phyloP scores from a whole-genome alignment of 2,113 vertebrate species.

The Cygnus buccinator region DNA sequence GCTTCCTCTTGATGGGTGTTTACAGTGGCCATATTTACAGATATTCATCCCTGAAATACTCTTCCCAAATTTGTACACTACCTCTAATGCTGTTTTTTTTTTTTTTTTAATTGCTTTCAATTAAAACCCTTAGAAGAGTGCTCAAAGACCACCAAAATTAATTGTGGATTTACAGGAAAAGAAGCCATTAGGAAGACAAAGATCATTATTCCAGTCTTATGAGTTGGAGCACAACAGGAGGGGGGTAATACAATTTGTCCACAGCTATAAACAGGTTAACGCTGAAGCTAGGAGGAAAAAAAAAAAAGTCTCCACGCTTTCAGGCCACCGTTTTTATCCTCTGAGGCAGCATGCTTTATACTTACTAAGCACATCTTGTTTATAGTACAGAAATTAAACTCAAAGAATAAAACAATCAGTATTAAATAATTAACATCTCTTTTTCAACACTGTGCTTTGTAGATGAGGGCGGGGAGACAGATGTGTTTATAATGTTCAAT shows the following conservation, averaged over 20 bases:
- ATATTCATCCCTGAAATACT: not conserved
- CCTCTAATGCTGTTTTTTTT: not conserved
- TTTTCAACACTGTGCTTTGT: not conserved
- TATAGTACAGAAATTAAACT: not conserved
- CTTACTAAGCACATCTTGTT: not conserved
- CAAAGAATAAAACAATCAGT: not conserved
- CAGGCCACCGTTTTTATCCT: not conserved
- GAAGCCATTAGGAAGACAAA: not conserved
- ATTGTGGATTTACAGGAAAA: not conserved
- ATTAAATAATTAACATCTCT: not conserved
- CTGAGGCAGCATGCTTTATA: not conserved
- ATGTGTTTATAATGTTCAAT: conserved; percentile 12
- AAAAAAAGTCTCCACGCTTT: not conserved
- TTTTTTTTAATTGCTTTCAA: not conserved
- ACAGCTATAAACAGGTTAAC: not conserved
- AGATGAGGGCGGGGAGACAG: conserved; percentile 8
- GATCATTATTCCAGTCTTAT: not conserved
- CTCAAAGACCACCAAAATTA: no score
- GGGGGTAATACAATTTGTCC: not conserved
- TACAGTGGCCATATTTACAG: not conserved
- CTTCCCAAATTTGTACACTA: not conserved
- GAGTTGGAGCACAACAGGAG: not conserved
- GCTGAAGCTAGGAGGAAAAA: not conserved
- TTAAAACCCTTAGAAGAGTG: not conserved
- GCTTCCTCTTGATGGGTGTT: not conserved